Conservation (phyloP, 2,113 vertebrate species). For the Eudyptes chrysolophus region DNA sequence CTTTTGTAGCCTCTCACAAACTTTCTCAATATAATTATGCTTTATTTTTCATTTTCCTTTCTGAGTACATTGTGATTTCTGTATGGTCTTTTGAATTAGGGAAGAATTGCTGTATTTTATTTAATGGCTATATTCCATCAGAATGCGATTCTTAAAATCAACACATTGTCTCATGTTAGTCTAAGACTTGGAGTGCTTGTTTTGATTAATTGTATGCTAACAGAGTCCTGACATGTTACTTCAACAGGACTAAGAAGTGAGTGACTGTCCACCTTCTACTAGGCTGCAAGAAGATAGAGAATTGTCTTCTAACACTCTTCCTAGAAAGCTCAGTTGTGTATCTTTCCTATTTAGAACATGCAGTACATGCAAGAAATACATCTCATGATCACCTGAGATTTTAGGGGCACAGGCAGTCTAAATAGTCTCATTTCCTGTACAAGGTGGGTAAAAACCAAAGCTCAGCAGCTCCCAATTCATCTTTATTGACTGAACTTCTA, state of each 20-base stretch:
- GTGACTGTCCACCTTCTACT: not conserved
- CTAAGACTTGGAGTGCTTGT: not conserved
- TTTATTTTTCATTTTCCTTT: not conserved
- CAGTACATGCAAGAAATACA: not conserved
- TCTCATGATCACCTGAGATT: not conserved
- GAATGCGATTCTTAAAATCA: not conserved
- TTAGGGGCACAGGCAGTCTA: not conserved
- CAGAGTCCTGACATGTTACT: not conserved
- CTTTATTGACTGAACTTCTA: not conserved
- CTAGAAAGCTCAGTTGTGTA: not conserved
- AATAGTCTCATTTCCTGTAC: not conserved
- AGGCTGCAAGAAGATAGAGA: not conserved
- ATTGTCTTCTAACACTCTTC: not conserved
- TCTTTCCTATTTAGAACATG: not conserved
- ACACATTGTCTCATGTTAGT: not conserved
- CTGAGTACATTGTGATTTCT: not conserved
- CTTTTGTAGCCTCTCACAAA: not conserved
- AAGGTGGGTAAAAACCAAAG: not conserved
- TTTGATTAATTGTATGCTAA: not conserved
- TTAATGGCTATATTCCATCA: not conserved
- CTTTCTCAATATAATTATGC: not conserved
- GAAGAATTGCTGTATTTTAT: not conserved
- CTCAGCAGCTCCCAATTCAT: not conserved
- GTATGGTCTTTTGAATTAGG: not conserved
- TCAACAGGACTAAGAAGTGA: not conserved